phyloP scores from a whole-genome alignment of 2,113 vertebrate species.

The Antechinus stuartii region DNA sequence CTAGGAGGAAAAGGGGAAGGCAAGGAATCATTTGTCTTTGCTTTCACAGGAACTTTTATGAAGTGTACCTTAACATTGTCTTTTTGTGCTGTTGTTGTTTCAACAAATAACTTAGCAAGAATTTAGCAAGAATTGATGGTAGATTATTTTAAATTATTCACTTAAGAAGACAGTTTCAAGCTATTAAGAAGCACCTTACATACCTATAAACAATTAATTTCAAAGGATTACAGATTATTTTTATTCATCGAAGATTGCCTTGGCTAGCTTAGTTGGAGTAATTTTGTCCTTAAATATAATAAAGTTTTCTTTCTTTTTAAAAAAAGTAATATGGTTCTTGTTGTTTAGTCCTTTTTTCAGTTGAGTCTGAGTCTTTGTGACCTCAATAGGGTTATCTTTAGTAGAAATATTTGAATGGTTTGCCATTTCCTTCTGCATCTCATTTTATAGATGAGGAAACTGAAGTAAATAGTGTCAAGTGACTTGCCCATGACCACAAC shows the following conservation, averaged over 20 bases:
- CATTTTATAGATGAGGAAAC: not conserved
- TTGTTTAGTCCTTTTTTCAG: constrained; percentile 29
- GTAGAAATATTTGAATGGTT: not conserved
- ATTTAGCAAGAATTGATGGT: not conserved
- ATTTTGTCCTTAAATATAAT: not conserved
- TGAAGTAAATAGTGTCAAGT: not conserved
- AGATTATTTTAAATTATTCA: constrained; percentile 15
- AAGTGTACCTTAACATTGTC: constrained; percentile 24
- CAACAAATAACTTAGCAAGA: not conserved
- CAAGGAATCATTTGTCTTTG: not conserved
- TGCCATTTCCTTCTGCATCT: not conserved
- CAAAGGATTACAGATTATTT: not conserved
- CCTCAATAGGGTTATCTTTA: not conserved
- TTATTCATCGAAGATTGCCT: not conserved
- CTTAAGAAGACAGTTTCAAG: constrained; percentile 2
- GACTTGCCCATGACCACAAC: not conserved
- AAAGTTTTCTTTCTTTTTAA: constrained; percentile 26
- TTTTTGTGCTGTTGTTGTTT: not conserved
- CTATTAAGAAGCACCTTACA: constrained; percentile 2
- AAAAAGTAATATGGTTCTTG: constrained; percentile 16
- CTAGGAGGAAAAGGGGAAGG: too few relatives aligned
- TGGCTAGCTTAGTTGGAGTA: not conserved
- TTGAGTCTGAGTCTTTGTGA: not conserved
- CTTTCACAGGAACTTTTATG: not conserved
- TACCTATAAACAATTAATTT: constrained; percentile 3